Evolutionary conservation across 2,113 vertebrate species (phyloP).

Genomic region (Turdus rufiventris): DNA sequence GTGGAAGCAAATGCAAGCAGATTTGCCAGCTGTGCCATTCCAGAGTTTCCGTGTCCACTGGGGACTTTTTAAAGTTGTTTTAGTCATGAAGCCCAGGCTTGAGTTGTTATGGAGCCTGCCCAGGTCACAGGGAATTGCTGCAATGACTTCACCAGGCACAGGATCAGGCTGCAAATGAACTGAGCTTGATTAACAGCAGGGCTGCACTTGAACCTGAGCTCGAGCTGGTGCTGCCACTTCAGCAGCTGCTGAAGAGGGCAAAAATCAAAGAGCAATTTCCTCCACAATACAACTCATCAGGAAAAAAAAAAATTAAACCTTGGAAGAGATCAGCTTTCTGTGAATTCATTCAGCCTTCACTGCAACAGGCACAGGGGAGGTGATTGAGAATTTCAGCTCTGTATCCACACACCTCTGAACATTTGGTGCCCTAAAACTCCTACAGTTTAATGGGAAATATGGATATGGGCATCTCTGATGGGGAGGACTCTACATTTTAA

Average conservation of each 20-base stretch:
- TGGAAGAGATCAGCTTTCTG: not conserved
- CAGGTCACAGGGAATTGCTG: not conserved
- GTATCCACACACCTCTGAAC: not conserved
- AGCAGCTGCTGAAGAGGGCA: not conserved
- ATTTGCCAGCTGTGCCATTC: not conserved
- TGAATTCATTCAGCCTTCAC: not conserved
- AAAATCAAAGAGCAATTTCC: constrained; percentile 15
- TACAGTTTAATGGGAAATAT: rapidly evolving
- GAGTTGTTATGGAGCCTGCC: not conserved
- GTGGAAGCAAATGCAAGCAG: not conserved
- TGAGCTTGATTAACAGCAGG: not conserved
- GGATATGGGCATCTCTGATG: rapidly evolving
- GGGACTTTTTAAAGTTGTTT: not conserved
- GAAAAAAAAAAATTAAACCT: not conserved
- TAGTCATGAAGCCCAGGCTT: not conserved
- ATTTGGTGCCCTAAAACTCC: not conserved
- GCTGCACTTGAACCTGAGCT: not conserved
- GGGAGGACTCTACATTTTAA: not conserved
- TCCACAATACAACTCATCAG: not conserved
- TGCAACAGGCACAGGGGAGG: not conserved
- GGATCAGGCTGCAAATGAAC: not conserved
- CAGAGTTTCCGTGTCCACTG: not conserved
- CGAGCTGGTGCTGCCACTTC: not conserved
- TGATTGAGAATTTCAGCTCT: not conserved
- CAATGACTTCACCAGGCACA: not conserved